Evolutionary conservation across 2,888 invertebrate genomes (phyloP), one percentile per base, ranked within the genome.

Genomic region (Thalpophila matura): DNA sequence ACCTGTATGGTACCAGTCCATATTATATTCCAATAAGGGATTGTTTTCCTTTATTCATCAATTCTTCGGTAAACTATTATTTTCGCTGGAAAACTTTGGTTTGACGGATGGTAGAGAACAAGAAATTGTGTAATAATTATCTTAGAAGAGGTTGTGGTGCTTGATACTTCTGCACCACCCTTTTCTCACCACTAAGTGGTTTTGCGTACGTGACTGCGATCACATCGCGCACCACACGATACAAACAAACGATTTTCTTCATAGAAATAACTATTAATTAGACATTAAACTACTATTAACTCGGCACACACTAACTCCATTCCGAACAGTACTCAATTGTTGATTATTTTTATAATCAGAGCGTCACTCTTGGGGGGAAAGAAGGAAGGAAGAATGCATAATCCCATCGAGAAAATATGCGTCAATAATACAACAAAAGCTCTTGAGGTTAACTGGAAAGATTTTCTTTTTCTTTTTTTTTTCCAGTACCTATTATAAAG

Each of bases 171-270:
- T 79, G 61, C 9, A 12, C 4, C 27, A 3, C 33, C 18, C 51
- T 62, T 40, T 43, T 1, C 4, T 22, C 5, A 37, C 3, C 16
- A 10, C 7, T 22, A 18, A 35, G 24, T 40, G 18, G 6, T 20
- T 24, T 31, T 38, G 87, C 81, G 80, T 89, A 90, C 89, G 89
- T 89, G 89, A 89, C 89, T 61, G 4, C 56, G 14, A 51, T 59
- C 88, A 87, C 84, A 84, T 75, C 64, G 38, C 22, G 50, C 47
- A 69, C 46, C 63, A 26, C 53, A 60, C 69, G 79, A 86, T 86
- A 86, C 88, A 86, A 91, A 91, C 89, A 91, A 89, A 86, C 84
- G 72, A 90, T 91, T 90, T 86, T 67, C 68, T 85, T 85, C 81
- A 88, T 84, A 72, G 77, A 76, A 77, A 66, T 77, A 74, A 4